Percentiles rank a stretch among this genome's conserved stretches.
phyloP scores from a whole-genome alignment of 1,140 invertebrate genomes.

The Pseudomyrmex dendroicus region DNA sequence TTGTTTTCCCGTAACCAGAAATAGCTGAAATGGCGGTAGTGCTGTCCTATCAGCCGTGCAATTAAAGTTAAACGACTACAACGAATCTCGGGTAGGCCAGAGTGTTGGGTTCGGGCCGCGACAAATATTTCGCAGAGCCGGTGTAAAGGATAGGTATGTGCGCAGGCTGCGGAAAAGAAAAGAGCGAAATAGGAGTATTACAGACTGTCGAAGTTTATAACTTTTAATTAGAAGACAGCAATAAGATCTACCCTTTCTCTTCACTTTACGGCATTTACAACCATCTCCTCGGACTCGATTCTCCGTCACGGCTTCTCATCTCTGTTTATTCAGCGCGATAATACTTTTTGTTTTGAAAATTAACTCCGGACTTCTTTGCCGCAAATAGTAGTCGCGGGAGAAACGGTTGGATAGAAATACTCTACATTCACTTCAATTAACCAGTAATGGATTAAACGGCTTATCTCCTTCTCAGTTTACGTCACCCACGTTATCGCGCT shows the following conservation, averaged over 20 bases:
- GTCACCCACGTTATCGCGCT: background rate
- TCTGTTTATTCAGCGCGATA: constrained; percentile 56
- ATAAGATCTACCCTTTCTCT: constrained; percentile 53
- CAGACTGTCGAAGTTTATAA: constrained; percentile 70
- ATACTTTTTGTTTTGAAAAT: constrained; percentile 79
- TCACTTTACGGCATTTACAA: constrained; percentile 8
- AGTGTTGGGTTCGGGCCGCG: constrained; percentile 52
- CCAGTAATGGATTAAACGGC: constrained; percentile 79
- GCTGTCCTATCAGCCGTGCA: constrained; percentile 44
- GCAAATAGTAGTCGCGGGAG: constrained; percentile 40
- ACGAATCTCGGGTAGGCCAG: constrained; percentile 66
- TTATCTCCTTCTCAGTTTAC: constrained; percentile 70
- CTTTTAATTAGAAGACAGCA: constrained; percentile 77
- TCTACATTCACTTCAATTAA: constrained; percentile 78
- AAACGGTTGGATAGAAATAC: constrained; percentile 43
- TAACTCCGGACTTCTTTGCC: constrained; percentile 60
- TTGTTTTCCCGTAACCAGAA: constrained; percentile 54
- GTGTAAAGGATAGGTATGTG: constrained; percentile 4
- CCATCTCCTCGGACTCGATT: constrained; percentile 31
- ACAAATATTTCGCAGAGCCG: constrained; percentile 52
- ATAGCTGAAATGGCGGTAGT: constrained; percentile 21
- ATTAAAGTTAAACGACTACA: constrained; percentile 74
- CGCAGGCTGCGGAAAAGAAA: background rate
- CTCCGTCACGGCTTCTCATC: constrained; percentile 34
- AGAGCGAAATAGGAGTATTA: constrained; percentile 49